A percentile compares a stretch with the other conserved stretches of the same genome.
phyloP scores from a whole-genome alignment of 1,140 invertebrate genomes.

The Agrypnia vestita region DNA sequence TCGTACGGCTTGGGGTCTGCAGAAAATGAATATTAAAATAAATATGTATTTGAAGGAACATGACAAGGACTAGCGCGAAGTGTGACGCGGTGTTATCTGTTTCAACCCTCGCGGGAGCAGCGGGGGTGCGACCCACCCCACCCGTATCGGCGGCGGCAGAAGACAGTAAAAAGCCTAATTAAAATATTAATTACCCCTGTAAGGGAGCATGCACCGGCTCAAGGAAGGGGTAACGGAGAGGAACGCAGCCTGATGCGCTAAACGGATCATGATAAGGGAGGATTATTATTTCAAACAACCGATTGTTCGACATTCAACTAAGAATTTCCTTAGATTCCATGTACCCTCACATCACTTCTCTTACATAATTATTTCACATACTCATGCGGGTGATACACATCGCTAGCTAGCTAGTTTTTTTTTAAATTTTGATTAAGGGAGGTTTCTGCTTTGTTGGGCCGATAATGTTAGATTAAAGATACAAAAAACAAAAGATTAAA shows the following conservation, averaged over 20 bases:
- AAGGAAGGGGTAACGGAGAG: constrained; percentile 1
- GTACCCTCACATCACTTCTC: no score
- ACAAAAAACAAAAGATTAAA: no score
- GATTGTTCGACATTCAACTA: no score
- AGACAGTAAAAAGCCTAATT: constrained; percentile 48
- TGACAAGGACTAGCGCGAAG: background rate
- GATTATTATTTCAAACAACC: no score
- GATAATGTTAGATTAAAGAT: no score
- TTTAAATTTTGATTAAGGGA: no score
- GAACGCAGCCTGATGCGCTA: background rate
- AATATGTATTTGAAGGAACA: background rate
- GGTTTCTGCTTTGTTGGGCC: no score
- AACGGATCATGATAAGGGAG: no score
- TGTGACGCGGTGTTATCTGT: background rate
- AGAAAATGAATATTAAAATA: background rate
- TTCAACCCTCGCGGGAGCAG: background rate
- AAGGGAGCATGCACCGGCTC: constrained; percentile 10
- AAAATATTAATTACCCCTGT: constrained; percentile 44
- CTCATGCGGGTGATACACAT: no score
- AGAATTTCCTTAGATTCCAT: no score
- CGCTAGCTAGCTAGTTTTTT: no score
- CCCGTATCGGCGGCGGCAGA: constrained; percentile 37
- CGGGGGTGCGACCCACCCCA: background rate
- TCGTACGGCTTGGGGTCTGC: background rate
- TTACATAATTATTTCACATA: no score